Conservation (phyloP, 2,113 vertebrate species). For the Rhabdomys dilectus region DNA sequence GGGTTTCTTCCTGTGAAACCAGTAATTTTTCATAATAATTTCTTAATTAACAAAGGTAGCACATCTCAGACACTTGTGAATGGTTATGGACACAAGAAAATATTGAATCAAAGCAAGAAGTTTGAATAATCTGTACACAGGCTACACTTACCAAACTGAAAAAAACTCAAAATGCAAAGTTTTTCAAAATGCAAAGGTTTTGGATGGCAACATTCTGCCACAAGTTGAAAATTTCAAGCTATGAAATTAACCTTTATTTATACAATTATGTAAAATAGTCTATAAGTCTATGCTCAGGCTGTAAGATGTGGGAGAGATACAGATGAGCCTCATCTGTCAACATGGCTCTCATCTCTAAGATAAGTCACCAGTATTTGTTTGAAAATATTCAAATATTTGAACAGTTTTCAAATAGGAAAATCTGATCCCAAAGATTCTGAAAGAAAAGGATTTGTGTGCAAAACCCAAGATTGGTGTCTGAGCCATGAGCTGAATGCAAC, state of each 20-base stretch:
- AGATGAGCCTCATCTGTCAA: not conserved
- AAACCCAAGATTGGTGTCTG: not conserved
- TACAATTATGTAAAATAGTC: not conserved
- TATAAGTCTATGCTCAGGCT: not conserved
- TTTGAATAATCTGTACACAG: not conserved
- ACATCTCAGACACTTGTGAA: not conserved
- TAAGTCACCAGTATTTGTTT: not conserved
- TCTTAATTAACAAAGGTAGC: not conserved
- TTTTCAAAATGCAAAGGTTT: not conserved
- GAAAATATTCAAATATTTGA: not conserved
- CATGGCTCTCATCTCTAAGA: not conserved
- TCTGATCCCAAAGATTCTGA: not conserved
- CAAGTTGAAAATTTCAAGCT: not conserved
- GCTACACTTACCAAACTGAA: not conserved
- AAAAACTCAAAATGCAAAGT: not conserved
- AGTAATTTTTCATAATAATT: conserved; percentile 16
- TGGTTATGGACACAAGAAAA: conserved; percentile 19
- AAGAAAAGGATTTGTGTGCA: not conserved
- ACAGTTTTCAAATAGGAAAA: not conserved
- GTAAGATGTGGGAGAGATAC: not conserved
- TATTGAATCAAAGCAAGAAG: not conserved
- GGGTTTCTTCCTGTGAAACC: not conserved
- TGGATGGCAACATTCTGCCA: not conserved
- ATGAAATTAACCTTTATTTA: not conserved
- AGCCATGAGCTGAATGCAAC: not conserved